Evolutionary conservation across 2,113 vertebrate species (phyloP).

Genomic region (Callospermophilus lateralis): DNA sequence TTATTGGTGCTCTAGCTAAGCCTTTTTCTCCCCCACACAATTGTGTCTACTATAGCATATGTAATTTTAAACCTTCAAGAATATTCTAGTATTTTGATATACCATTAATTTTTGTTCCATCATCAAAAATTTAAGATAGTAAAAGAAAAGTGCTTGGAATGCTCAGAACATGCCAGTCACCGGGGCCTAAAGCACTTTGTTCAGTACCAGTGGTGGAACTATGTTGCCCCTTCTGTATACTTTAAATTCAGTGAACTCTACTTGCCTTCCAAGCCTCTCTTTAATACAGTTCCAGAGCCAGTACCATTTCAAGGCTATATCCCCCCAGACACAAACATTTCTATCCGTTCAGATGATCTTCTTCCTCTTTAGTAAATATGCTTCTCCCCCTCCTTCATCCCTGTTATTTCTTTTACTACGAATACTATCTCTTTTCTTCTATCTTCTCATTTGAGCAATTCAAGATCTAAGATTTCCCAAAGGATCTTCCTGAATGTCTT

Average conservation of each 20-base stretch:
- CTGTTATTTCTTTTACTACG: not conserved
- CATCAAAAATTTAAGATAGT: not conserved
- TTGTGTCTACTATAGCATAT: not conserved
- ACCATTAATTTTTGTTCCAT: not conserved
- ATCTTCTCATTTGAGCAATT: not conserved
- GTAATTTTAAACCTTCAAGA: slow-evolving; percentile 37
- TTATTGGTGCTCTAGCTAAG: not conserved
- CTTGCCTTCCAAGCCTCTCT: not conserved
- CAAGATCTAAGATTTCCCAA: not conserved
- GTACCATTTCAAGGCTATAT: not conserved
- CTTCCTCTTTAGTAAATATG: not conserved
- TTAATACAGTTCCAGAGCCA: not conserved
- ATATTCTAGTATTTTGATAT: not conserved
- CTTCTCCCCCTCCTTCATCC: not conserved
- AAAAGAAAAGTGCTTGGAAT: not conserved
- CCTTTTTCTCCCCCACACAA: not conserved
- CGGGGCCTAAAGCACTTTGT: not conserved
- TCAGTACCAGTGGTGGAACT: not conserved
- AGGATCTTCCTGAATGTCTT: not conserved
- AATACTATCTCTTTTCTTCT: not conserved
- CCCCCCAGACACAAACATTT: not conserved
- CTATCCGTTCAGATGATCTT: not conserved
- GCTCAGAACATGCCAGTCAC: not conserved
- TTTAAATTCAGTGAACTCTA: not conserved
- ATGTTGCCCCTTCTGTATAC: not conserved